Conservation (phyloP, 2,888 invertebrate species). For the Leptinotarsa haldemani region DNA sequence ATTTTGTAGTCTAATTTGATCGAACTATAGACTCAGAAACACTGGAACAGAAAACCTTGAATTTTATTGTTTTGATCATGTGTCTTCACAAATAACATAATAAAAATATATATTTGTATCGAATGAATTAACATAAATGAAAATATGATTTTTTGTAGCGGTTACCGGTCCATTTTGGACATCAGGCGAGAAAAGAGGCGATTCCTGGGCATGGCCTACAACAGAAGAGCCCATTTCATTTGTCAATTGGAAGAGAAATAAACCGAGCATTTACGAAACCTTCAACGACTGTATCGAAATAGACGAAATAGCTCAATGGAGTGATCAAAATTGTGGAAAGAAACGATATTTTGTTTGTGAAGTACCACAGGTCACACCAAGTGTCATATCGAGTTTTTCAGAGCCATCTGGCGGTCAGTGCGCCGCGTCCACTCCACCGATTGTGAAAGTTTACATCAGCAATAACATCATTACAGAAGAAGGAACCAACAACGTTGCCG, state of each 20-base stretch:
- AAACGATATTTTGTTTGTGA: constrained; percentile 23
- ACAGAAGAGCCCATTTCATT: background rate
- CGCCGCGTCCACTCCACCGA: constrained; percentile 12
- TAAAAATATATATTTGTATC: too few relatives aligned
- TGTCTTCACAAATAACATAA: too few relatives aligned
- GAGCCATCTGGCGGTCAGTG: background rate
- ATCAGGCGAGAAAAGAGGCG: constrained; percentile 5
- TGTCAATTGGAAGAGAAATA: constrained; percentile 17
- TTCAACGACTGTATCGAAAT: constrained; percentile 5
- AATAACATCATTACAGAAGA: constrained; percentile 25
- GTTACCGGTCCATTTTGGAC: constrained; percentile 24
- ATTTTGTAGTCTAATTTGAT: too few relatives aligned
- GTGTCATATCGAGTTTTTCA: background rate
- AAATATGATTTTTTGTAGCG: background rate
- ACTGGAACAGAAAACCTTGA: too few relatives aligned
- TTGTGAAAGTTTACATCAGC: constrained; percentile 29
- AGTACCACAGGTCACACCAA: background rate
- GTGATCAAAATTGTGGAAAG: constrained; percentile 7
- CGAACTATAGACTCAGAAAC: too few relatives aligned
- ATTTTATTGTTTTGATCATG: too few relatives aligned
- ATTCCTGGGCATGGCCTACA: constrained; percentile 19
- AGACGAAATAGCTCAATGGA: constrained; percentile 16
- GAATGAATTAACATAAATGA: too few relatives aligned
- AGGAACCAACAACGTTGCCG: background rate
- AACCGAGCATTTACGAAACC: background rate